These are phyloP conservation scores for Catajapyx aquilonaris DNA, from an alignment of 1,140 invertebrate genomes.

Conservation along the genomic window DNA sequence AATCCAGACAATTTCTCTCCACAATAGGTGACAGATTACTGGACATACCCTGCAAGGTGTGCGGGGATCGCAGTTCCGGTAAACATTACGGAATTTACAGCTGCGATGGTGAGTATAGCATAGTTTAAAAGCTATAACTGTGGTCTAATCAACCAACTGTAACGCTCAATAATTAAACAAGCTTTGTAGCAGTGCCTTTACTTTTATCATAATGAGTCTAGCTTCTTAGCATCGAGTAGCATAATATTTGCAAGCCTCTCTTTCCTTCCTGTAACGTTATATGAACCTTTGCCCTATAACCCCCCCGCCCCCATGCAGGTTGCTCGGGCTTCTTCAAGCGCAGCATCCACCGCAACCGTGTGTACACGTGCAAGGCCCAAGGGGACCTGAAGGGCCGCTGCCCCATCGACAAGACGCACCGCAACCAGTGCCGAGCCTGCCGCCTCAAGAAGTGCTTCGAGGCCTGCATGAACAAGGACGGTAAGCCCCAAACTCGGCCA, in stretches of 20 bases:
- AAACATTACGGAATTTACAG: slow-evolving; percentile 96
- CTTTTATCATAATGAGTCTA: too few species aligned
- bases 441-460: slow-evolving; percentile 90
- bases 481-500: too few species aligned
- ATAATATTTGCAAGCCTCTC: too few species aligned
- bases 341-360: slow-evolving; percentile 83
- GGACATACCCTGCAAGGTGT: slow-evolving; percentile 91
- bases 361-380: slow-evolving; percentile 90
- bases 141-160: too few species aligned
- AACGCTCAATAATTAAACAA: slow-evolving; percentile 2
- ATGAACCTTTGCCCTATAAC: too few species aligned
- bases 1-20: slow-evolving; percentile 2
- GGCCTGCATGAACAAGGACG: slow-evolving; percentile 96
- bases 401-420: slow-evolving; percentile 88
- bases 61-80: slow-evolving; percentile 85
- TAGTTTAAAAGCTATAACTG: too few species aligned
- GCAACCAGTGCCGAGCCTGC: slow-evolving; percentile 93
- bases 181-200: too few species aligned
- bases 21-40: slow-evolving; percentile 68
- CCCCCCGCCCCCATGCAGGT: too few species aligned
- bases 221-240: too few species aligned
- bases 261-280: too few species aligned
- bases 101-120: slow-evolving; percentile 86
- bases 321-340: slow-evolving; percentile 95
- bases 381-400: slow-evolving; percentile 80